Conservation (phyloP, 1,140 invertebrate genomes). For the Phymorhynchus buccinoides region DNA sequence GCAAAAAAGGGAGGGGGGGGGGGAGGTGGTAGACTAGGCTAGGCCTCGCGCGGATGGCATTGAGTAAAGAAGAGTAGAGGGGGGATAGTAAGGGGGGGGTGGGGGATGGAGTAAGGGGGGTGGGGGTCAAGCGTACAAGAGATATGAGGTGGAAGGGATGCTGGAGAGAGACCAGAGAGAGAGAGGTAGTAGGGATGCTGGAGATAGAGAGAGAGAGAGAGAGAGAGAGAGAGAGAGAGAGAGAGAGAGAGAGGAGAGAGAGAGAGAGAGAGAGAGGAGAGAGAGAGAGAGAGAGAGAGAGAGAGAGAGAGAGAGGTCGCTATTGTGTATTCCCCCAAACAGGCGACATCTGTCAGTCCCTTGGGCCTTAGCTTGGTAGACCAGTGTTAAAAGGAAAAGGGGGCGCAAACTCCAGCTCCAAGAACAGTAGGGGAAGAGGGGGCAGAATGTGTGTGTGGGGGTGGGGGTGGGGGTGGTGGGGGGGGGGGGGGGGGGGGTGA, state of each 20-base stretch:
- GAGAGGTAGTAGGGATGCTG: too few species aligned
- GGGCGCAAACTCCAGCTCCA: neutral
- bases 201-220: neutral
- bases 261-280: conserved; percentile 5
- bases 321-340: conserved; percentile 42
- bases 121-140: too few species aligned
- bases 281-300: conserved; percentile 1
- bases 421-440: neutral
- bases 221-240: neutral
- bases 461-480: neutral
- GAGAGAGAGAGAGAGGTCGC: conserved; percentile 26
- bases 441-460: neutral
- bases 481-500: neutral
- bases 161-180: too few species aligned
- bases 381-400: conserved; percentile 3
- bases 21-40: too few species aligned
- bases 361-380: conserved; percentile 24
- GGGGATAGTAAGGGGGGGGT: neutral
- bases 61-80: neutral
- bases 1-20: too few species aligned
- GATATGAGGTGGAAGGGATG: too few species aligned
- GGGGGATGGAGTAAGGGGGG: neutral
- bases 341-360: conserved; percentile 37
- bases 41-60: too few species aligned
- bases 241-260: neutral